Base-by-base conservation (phyloP, 2,113 vertebrate species). In the Indicator indicator region DNA sequence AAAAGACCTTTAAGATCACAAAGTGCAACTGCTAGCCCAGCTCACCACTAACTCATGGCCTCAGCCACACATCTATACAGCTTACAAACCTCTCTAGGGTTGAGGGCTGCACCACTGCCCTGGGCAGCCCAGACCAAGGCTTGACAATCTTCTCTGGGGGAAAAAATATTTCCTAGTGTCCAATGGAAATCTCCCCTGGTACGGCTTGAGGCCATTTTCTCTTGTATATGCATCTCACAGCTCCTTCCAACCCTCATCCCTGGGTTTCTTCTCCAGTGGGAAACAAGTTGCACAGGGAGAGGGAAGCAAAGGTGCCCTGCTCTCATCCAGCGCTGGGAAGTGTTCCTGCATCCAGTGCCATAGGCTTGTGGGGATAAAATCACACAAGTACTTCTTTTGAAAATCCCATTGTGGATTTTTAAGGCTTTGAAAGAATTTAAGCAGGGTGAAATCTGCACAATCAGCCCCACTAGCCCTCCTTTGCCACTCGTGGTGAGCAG, bases 381-480 rank as follows among this genome's bases (percentile, higher is more conserved):
- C 24, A 4, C 20, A 11, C 0, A 0, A 4, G 8, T 9, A 6
- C 8, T 71, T 36, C 48, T 50, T 78, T 54, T 16, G 21, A 74
- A 70, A 83, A 46, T n/a, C 18, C 26, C 6, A 19, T 2, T 36
- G 11, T n/a, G 50, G n/a, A 33, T 76, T 76, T 85, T 56, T 38
- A 68, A 56, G 17, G 26, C 46, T 88, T 69, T 69, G 40, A 72
- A 86, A 36, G 62, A 2, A 16, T 83, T 69, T 46, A 5, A 86
- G 30, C 2, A 9, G 50, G 36, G 18, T 36, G 56, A 63, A 72
- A 82, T 72, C 16, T 54, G 48, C 9, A 7, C 48, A 33, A 40
- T 23, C 15, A 88, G 11, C 42, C 48, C 33, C 12, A 27, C 1
- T 17, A 71, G 77, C 11, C 9, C 3, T 16, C 40, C 32, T 24